Evolutionary conservation across 2,888 invertebrate species (phyloP), one percentile per base, ranked within the genome.

Genomic region (Tetranychus truncatus): DNA sequence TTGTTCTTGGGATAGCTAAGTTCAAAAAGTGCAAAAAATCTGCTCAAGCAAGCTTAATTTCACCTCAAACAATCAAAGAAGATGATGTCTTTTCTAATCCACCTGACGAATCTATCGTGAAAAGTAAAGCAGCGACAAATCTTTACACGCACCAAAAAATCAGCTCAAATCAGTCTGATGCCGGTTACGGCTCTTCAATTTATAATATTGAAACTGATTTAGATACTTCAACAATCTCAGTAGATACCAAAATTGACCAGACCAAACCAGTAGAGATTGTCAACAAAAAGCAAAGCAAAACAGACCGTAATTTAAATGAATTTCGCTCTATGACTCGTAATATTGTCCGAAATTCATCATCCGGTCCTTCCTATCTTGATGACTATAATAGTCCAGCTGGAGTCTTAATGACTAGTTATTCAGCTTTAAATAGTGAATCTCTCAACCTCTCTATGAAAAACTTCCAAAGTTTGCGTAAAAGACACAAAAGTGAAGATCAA

Each of bases 1-100:
- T 94, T 0, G 90, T 96, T 24, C 85, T 91, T 78, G 95, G 93
- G 0, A 91, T 93, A 0, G 92, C 93, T 6, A 86, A 92, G 80
- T 95, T 96, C 82, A 88, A 91, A 15, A 87, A 88, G 79, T 91
- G 91, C 9, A 90, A 81, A 3, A 78, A 81, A 6, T 44, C 45
- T n/a, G 69, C 69, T 69, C 20, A 24, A 69, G n/a, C 9, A 20
- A 18, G 9, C 7, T 24, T 11, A 21, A 8, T 11, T n/a, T 18
- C 21, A 1, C 6, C 18, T 15, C 55, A 55, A 15, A 55, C 55
- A 69, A 69, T 20, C 34, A 69, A 69, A 69, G 69, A 9, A 20
- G 69, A 69, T 69, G 20, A 20, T 18, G n/a, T 66, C 66, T 24
- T 24, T 24, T 69, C 69, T 20, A 9, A 11, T 11, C 20, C 20